Conservation (phyloP, 2,888 invertebrate species). For the Drosophila stalkeri region DNA sequence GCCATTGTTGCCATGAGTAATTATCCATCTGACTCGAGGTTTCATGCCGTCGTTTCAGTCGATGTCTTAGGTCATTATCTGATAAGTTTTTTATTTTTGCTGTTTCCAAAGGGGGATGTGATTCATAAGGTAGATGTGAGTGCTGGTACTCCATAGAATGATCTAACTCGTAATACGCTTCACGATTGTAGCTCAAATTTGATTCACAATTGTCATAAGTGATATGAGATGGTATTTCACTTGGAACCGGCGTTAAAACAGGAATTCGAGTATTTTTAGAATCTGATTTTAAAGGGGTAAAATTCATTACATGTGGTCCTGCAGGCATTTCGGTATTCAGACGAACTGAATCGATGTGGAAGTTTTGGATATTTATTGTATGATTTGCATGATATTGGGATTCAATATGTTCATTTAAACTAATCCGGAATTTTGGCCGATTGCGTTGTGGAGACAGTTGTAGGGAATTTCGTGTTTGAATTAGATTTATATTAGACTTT, state of each 20-base stretch:
- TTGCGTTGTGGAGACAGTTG: neutral
- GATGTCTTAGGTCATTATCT: constrained; percentile 9
- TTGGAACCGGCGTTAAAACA: neutral
- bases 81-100: neutral
- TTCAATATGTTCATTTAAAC: neutral
- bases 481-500: neutral
- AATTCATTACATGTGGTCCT: neutral
- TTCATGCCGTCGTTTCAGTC: neutral
- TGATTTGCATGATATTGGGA: too few relatives aligned
- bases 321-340: neutral
- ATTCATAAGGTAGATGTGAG: neutral
- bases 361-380: neutral
- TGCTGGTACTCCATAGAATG: neutral
- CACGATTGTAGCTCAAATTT: neutral
- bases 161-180: too few relatives aligned
- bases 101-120: neutral
- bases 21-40: neutral
- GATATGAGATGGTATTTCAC: neutral
- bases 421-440: too few relatives aligned
- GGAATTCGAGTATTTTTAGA: neutral
- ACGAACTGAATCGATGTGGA: neutral
- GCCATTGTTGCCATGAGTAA: constrained; percentile 2
- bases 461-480: too few relatives aligned
- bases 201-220: neutral
- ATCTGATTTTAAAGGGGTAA: neutral